Evolutionary conservation across 2,113 vertebrate species (phyloP), one percentile per base, ranked within the genome.

Genomic region (Tricholaema leucomelas): DNA sequence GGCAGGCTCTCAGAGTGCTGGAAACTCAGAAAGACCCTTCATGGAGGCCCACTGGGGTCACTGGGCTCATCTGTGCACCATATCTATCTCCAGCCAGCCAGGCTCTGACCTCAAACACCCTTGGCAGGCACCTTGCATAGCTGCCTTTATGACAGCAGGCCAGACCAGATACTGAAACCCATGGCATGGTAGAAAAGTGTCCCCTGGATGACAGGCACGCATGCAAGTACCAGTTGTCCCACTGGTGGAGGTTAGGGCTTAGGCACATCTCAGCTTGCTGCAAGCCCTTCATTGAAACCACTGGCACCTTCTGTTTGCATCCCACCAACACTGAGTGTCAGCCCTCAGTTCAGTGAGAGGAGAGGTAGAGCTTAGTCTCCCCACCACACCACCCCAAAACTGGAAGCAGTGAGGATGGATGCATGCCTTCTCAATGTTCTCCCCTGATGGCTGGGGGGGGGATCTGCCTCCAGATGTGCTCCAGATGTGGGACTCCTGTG

Each of bases 261-360:
- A 28, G 31, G 25, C 42, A 58, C 3, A 2, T n/a, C 28, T 56
- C 28, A 46, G 8, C 58, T 72, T 19, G 8, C 21, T 40, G 14
- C 36, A 42, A n/a, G 8, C 7, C 27, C 40, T 56, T 25, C 15
- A 9, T 15, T 52, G 82, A 71, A 83, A n/a, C 58, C 18, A 12
- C 30, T 1, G 0, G 15, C 60, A 77, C 42, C 28, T 23, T 40
- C n/a, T 23, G 1, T 40, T 77, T 67, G 38, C 60, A 56, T 54
- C 42, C 2, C 33, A 20, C 14, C 1, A 8, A 60, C 2, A 6
- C 19, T 1, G 46, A 23, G 8, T 24, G 12, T 52, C 40, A 79
- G 42, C 9, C 27, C 24, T 0, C 0, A 42, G 19, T 0, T 0
- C 1, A 0, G 31, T 74, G 18, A 2, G 1, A 56, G 15, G 16